Base-by-base conservation (phyloP, 53 echinoderm and acorn worm species). In the Temnopleurus reevesii region DNA sequence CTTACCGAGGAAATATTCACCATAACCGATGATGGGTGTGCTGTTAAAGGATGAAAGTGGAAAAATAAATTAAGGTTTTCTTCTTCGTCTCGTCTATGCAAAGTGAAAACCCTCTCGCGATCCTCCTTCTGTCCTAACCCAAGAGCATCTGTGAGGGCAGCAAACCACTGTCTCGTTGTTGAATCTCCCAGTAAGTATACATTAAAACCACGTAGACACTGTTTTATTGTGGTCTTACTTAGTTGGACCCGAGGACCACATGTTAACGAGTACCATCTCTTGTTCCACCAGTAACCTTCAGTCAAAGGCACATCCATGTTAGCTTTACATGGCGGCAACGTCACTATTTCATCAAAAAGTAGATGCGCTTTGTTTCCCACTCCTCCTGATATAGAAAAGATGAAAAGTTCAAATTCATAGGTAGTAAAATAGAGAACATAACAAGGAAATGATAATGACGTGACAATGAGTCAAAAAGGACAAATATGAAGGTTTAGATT, bases 201-300 rank as follows among this genome's bases (percentile, higher is more conserved):
- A 28, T 65, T 87, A 24, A 49, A 76, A 46, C 30, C 41, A 17
- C 26, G 46, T 29, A 93, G 66, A 38, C 93, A 93, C 29, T 23
- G 45, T 38, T 35, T 59, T 10, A 64, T 27, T 0, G 9, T 13
- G 12, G 38, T 8, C 15, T 46, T 81, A 7, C 12, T 31, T 10
- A 77, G 43, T 1, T 46, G 9, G 3, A 57, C 26, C 15, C 43
- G n/a, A 26, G 87, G 27, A 5, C 47, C 61, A 44, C 95, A 95
- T 31, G 77, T 33, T 13, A 93, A 76, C 3, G 92, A 91, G 19
- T 61, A n/a, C 90, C 93, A 95, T 19, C 41, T 82, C 12, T 77
- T 89, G 17, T 36, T 36, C 5, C 87, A 49, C 95, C 95, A 95
- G 79, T 59, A 95, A 0, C 95, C 95, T 19, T 93, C 92, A 19